Evolutionary conservation across 2,113 vertebrate species (phyloP), one percentile per base, ranked within the genome.

Genomic region (Falcunculus frontatus): DNA sequence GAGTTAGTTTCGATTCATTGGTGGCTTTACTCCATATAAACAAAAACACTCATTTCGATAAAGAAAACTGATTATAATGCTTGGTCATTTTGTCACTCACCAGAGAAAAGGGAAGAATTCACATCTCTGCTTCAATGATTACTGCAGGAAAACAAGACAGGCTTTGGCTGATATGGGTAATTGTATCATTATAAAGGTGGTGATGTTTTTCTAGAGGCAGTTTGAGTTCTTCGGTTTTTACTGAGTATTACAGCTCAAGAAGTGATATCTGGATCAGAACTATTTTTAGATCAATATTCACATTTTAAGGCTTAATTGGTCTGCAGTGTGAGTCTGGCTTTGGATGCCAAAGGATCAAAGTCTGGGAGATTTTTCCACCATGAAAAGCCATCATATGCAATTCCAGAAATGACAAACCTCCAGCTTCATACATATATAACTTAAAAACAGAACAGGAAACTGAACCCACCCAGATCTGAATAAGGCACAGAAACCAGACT

Each of bases 371-470:
- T 77, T 89, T 73, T 82, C 25, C 2, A 4, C 32, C 6, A 7
- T 27, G 16, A 62, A 33, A 89, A 83, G 9, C 7, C 4, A 32
- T 39, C 52, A 59, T 32, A 49, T 46, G 16, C 23, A 68, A 46
- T 33, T 50, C 26, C 12, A 60, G 41, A 75, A 89, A 62, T 50
- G 12, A 64, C 52, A 89, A 17, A 80, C 19, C 10, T 74, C 69
- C 50, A 89, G 22, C 35, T 94, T 89, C 63, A 44, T 60, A 50
- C 46, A 53, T 26, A 62, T 22, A 5, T 5, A 46, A 27, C 41
- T 76, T 82, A 18, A 81, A 90, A 86, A 50, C 27, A 87, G 70
- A 96, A 50, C 57, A 87, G 84, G 81, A 96, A 94, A 85, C 39
- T 62, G 96, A 94, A 72, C 62, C 44, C 49, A 65, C 7, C 16